Conservation (phyloP, 2,113 vertebrate genomes). For the Sarotherodon lohbergeri region DNA sequence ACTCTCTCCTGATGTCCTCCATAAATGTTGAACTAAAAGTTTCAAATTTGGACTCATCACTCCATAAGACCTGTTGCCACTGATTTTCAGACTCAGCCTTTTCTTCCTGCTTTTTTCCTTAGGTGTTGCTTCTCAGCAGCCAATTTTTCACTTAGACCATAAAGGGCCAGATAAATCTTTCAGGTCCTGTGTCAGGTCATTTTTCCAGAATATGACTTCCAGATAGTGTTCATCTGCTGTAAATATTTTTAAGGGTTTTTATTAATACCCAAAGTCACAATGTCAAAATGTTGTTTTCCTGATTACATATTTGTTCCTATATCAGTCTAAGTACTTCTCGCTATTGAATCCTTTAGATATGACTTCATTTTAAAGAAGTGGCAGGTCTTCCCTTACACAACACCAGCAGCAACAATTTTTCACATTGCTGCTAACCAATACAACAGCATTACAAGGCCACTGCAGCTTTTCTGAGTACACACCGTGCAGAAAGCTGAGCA, state of each 20-base stretch:
- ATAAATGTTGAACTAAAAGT: not conserved
- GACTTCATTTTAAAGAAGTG: not conserved
- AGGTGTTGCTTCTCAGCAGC: not conserved
- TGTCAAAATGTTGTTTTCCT: not conserved
- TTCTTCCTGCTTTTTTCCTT: not conserved
- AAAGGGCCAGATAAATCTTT: not conserved
- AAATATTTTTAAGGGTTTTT: not conserved
- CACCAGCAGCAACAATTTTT: not conserved
- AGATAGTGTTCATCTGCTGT: not conserved
- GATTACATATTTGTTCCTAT: not conserved
- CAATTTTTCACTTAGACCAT: not conserved
- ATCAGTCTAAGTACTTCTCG: not conserved
- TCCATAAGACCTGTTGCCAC: not conserved
- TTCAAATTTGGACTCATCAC: not conserved
- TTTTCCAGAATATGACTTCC: not conserved
- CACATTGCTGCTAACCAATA: not conserved
- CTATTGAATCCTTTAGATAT: not conserved
- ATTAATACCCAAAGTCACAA: not conserved
- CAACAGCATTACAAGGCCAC: not conserved
- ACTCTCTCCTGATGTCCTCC: not conserved
- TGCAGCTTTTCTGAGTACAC: not conserved
- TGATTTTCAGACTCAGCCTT: not conserved
- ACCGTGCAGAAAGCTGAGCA: not conserved
- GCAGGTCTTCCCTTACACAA: not conserved
- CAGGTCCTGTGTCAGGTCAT: not conserved